Conservation (phyloP, 2,888 invertebrate genomes). For the Cylloceria caligata region DNA sequence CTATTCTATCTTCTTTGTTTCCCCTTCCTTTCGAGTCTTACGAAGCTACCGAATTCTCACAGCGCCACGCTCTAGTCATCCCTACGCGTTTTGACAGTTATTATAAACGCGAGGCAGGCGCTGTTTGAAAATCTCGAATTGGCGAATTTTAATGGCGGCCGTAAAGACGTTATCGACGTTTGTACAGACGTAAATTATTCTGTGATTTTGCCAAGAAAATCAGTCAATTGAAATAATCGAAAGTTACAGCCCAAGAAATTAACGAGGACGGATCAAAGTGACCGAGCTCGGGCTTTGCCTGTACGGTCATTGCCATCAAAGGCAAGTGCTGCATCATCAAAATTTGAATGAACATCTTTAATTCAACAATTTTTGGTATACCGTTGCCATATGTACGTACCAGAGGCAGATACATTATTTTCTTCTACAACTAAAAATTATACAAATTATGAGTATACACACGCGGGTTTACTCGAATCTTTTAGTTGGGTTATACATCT, state of each 20-base stretch:
- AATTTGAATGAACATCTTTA: neutral
- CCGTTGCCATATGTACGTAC: neutral
- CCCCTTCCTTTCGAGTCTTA: too few species aligned
- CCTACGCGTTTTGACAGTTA: conserved; percentile 79
- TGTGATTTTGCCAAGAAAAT: conserved; percentile 25
- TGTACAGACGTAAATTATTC: conserved; percentile 40
- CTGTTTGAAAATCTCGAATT: conserved; percentile 78
- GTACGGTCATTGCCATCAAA: conserved; percentile 37
- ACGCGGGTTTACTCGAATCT: neutral
- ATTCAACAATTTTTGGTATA: conserved; percentile 17
- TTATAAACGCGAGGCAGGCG: conserved; percentile 70
- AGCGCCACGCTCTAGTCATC: conserved; percentile 7
- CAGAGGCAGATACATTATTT: neutral
- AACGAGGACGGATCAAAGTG: conserved; percentile 3
- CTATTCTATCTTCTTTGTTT: neutral
- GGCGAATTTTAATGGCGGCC: conserved; percentile 73
- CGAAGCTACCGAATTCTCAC: too few species aligned
- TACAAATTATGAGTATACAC: neutral
- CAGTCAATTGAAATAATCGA: conserved; percentile 8
- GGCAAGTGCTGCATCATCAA: conserved; percentile 26
- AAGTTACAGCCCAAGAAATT: conserved; percentile 10
- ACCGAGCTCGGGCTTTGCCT: conserved; percentile 54
- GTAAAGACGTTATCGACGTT: conserved; percentile 69
- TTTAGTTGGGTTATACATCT: conserved; percentile 22
- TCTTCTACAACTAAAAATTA: neutral